Conservation (phyloP, 1,140 invertebrate species). For the Penaeus indicus region DNA sequence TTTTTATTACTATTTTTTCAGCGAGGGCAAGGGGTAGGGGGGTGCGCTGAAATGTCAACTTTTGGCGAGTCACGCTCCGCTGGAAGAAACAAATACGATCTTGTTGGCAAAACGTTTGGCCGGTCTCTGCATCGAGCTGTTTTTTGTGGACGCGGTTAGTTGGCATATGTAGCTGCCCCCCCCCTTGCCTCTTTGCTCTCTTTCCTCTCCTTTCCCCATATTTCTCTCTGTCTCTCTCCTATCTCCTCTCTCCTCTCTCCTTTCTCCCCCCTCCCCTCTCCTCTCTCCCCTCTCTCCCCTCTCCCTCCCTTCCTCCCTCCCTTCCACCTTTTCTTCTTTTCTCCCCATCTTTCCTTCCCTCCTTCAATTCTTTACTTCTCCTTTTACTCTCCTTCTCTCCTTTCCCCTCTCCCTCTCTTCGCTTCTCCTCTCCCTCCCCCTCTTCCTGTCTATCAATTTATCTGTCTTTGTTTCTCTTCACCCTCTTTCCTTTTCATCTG, state of each 20-base stretch:
- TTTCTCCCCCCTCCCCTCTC: neutral
- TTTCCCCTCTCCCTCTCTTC: neutral
- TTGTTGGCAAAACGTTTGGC: no score
- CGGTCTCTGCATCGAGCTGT: no score
- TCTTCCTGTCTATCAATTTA: neutral
- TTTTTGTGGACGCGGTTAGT: no score
- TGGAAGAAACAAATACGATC: no score
- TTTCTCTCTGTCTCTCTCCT: no score
- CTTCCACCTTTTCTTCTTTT: neutral
- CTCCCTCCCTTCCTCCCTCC: neutral
- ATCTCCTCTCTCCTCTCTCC: neutral
- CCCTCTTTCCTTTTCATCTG: neutral
- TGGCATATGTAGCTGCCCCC: no score
- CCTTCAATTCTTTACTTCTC: neutral
- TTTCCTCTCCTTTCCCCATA: no score
- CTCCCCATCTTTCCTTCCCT: neutral
- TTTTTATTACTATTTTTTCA: no score
- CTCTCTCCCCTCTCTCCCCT: neutral
- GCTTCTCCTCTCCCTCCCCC: neutral
- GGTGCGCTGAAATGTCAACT: no score
- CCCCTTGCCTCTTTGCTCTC: no score
- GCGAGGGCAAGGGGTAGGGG: no score
- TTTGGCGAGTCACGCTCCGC: no score
- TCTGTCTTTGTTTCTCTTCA: neutral
- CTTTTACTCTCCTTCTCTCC: neutral